These are phyloP conservation scores for Gallinago paraguaiae DNA, from an alignment of 2,113 vertebrate genomes.

Conservation along the genomic window DNA sequence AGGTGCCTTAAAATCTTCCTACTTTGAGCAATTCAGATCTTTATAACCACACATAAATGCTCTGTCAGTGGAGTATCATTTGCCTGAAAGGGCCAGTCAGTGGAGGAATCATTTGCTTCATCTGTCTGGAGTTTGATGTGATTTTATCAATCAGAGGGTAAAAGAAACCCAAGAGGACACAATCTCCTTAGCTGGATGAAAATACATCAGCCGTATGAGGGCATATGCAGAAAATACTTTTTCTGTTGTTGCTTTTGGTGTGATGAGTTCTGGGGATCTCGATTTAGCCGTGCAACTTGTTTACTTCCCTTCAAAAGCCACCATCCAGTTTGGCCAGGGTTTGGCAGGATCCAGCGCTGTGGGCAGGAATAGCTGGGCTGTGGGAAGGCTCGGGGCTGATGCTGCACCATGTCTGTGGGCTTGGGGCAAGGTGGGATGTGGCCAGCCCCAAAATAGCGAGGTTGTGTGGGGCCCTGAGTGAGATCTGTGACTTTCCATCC, in stretches of 20 bases:
- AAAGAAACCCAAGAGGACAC: neutral
- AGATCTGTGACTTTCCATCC: conserved; percentile 42
- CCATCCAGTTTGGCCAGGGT: neutral
- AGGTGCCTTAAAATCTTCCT: neutral
- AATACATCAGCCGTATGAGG: neutral
- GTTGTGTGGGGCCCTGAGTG: neutral
- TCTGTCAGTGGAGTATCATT: neutral
- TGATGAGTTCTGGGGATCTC: neutral
- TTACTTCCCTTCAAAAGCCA: conserved; percentile 29
- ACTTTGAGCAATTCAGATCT: neutral
- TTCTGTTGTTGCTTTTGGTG: neutral
- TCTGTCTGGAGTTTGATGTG: neutral
- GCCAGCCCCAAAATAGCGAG: conserved; percentile 21
- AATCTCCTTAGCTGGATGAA: neutral
- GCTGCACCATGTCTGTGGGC: neutral
- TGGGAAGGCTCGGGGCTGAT: neutral
- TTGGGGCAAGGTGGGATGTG: neutral
- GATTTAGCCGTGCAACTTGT: conserved; percentile 14
- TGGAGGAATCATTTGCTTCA: neutral
- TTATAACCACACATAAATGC: neutral
- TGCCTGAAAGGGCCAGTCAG: neutral
- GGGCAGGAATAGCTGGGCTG: neutral
- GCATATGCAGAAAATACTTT: neutral
- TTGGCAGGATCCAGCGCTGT: neutral
- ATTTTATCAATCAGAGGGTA: neutral